Conservation (phyloP, 2,888 invertebrate species). For the Timema cristinae region DNA sequence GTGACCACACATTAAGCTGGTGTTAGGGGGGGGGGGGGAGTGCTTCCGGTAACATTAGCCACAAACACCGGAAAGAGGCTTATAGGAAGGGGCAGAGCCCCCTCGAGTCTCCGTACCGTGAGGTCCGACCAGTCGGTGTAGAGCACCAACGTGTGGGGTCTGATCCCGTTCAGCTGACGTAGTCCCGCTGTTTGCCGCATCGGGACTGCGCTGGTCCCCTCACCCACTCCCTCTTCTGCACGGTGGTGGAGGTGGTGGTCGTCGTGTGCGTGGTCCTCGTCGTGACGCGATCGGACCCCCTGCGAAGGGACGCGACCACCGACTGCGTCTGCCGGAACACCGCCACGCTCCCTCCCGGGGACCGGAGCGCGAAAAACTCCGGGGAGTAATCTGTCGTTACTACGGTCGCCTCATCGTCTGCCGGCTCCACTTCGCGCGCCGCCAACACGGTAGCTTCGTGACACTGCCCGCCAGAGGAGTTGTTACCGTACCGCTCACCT, state of each 20-base stretch:
- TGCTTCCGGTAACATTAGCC: too few species aligned
- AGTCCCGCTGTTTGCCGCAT: too few species aligned
- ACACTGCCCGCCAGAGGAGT: too few species aligned
- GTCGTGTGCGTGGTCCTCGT: neutral
- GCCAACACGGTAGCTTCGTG: too few species aligned
- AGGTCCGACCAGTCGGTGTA: conserved; percentile 8
- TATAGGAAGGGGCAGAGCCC: too few species aligned
- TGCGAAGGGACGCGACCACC: conserved; percentile 4
- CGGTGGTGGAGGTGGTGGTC: neutral
- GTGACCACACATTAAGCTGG: too few species aligned
- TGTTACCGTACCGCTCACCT: too few species aligned
- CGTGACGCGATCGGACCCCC: neutral
- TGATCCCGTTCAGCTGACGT: too few species aligned
- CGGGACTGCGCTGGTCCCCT: too few species aligned
- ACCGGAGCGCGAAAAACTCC: neutral
- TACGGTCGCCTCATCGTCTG: neutral
- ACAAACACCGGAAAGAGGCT: too few species aligned
- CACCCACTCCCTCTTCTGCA: neutral
- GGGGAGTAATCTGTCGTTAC: conserved; percentile 7
- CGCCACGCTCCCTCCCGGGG: neutral
- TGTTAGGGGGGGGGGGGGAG: too few species aligned
- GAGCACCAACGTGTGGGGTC: conserved; percentile 1
- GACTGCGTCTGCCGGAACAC: neutral
- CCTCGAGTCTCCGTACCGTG: neutral
- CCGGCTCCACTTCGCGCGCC: neutral